phyloP scores from a whole-genome alignment of 2,113 vertebrate genomes.

The Burhinus oedicnemus region DNA sequence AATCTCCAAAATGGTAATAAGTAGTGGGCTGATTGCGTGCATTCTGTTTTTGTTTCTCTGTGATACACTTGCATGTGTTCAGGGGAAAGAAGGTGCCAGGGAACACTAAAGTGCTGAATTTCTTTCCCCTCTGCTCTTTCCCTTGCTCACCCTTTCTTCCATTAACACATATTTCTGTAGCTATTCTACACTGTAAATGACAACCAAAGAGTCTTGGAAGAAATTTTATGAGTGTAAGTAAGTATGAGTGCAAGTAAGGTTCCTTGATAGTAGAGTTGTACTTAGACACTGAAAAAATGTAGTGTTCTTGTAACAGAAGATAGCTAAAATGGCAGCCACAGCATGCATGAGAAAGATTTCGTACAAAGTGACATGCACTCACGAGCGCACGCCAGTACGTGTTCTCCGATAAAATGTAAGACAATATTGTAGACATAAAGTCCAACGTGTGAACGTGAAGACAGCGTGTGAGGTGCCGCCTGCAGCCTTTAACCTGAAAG shows the following conservation, averaged over 20 bases:
- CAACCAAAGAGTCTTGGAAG: not conserved
- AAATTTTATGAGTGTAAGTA: not conserved
- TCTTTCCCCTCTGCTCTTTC: not conserved
- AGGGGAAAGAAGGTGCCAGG: not conserved
- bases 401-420: not conserved
- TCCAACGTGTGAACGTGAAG: not conserved
- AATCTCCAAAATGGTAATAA: not conserved
- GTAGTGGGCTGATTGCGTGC: not conserved
- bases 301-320: not conserved
- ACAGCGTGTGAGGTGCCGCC: not conserved
- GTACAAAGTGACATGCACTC: not conserved
- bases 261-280: not conserved
- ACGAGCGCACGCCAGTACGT: not conserved
- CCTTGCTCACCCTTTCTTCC: not conserved
- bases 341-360: not conserved
- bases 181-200: not conserved
- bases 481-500: not conserved
- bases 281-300: not conserved
- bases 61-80: not conserved
- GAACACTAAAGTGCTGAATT: not conserved
- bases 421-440: not conserved
- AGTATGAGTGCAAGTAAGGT: not conserved
- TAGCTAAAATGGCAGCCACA: fast-evolving
- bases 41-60: not conserved
- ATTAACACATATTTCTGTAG: not conserved